A percentile compares a stretch with the other conserved stretches of the same genome.
Evolutionary conservation across 2,888 invertebrate species (phyloP).

Genomic region (Odontocerum albicorne): DNA sequence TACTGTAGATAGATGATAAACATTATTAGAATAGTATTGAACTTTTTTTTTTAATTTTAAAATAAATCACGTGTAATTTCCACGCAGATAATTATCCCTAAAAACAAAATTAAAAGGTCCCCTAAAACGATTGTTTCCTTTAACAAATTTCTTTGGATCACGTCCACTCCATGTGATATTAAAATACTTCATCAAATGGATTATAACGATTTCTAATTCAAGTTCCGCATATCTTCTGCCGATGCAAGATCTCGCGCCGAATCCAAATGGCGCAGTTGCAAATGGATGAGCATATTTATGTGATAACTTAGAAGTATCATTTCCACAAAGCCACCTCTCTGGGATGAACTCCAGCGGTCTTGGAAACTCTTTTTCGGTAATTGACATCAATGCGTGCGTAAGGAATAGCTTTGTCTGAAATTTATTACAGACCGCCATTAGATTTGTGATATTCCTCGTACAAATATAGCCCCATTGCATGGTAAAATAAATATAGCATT

Average conservation of each 20-base stretch:
- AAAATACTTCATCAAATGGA: slow-evolving; percentile 43
- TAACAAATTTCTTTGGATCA: slow-evolving; percentile 40
- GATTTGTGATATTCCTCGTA: too few species aligned
- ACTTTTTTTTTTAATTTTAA: too few species aligned
- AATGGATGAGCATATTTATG: slow-evolving; percentile 60
- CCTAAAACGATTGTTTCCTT: slow-evolving; percentile 30
- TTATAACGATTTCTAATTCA: slow-evolving; percentile 53
- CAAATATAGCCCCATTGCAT: too few species aligned
- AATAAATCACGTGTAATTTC: too few species aligned
- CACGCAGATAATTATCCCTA: too few species aligned
- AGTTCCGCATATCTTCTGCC: slow-evolving; percentile 66
- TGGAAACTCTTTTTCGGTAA: slow-evolving; percentile 65
- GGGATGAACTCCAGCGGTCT: slow-evolving; percentile 67
- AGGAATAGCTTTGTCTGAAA: slow-evolving; percentile 66
- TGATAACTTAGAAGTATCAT: slow-evolving; percentile 44
- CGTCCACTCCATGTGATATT: slow-evolving; percentile 44
- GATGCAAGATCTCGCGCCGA: slow-evolving; percentile 67
- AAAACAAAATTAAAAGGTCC: slow-evolving; percentile 2
- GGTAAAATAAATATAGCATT: too few species aligned
- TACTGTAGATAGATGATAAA: too few species aligned
- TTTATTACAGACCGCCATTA: too few species aligned
- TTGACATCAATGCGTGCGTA: slow-evolving; percentile 66
- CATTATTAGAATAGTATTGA: too few species aligned
- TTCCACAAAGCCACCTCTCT: slow-evolving; percentile 67
- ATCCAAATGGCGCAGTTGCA: slow-evolving; percentile 66